A percentile compares a stretch with the other conserved stretches of the same genome.
Conservation (phyloP, 2,113 vertebrate species). For the Sorex araneus region DNA sequence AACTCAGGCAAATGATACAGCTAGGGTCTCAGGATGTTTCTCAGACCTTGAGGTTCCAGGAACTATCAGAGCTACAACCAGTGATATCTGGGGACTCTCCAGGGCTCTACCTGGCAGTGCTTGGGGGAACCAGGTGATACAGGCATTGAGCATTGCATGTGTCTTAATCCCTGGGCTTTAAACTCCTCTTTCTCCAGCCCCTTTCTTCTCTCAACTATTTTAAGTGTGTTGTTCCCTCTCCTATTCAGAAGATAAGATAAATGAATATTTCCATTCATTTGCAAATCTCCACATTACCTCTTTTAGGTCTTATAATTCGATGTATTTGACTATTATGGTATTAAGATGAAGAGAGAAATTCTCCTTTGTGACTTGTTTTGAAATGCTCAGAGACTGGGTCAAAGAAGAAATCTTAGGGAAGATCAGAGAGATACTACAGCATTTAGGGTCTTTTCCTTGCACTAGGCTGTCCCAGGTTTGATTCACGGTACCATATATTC, state of each 20-base stretch:
- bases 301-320: background rate
- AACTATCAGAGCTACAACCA: too few relatives aligned
- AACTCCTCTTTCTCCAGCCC: background rate
- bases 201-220: background rate
- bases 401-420: background rate
- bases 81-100: too few relatives aligned
- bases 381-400: background rate
- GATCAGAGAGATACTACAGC: too few relatives aligned
- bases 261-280: constrained; percentile 25
- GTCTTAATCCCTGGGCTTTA: background rate
- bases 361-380: background rate
- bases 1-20: too few relatives aligned
- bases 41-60: too few relatives aligned
- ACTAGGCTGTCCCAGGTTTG: too few relatives aligned
- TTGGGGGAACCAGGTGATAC: too few relatives aligned
- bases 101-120: too few relatives aligned
- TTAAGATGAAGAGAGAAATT: background rate
- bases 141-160: too few relatives aligned
- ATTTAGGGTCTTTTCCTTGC: too few relatives aligned
- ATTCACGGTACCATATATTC: too few relatives aligned
- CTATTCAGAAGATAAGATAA: background rate
- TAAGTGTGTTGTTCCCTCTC: background rate
- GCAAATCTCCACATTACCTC: background rate
- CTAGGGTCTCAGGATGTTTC: too few relatives aligned
- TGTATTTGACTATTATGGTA: background rate